Conservation (phyloP, 2,888 invertebrate genomes). For the Kuschelorhynchus macadamiae region DNA sequence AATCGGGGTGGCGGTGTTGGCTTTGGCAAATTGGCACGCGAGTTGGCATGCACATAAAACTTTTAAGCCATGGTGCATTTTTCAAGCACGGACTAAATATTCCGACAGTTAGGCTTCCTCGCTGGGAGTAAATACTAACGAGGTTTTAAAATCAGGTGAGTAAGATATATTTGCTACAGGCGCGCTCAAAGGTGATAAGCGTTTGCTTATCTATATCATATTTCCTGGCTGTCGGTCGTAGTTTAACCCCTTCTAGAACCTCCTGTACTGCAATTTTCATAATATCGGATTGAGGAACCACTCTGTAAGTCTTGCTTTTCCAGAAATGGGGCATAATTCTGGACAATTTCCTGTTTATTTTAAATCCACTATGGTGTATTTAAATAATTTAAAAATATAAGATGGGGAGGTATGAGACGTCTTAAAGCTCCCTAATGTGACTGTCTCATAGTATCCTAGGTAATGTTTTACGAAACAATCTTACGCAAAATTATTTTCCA, state of each 20-base stretch:
- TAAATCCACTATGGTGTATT: no score
- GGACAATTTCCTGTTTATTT: no score
- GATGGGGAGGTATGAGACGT: no score
- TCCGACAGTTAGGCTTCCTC: slow-evolving; percentile 20
- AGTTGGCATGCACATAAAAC: slow-evolving; percentile 17
- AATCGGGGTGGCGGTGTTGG: not conserved
- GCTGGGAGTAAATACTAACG: slow-evolving; percentile 21
- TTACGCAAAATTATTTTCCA: no score
- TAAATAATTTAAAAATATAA: no score
- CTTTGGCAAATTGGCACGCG: slow-evolving; percentile 22
- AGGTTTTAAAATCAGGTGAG: slow-evolving; percentile 5
- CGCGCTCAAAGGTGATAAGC: not conserved
- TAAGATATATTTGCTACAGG: slow-evolving; percentile 24
- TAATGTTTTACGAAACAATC: no score
- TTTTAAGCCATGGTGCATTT: slow-evolving; percentile 22
- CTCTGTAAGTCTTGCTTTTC: not conserved
- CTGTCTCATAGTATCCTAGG: no score
- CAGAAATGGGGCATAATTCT: slow-evolving; percentile 9
- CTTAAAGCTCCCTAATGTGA: no score
- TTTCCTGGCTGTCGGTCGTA: slow-evolving; percentile 1
- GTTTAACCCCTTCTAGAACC: not conserved
- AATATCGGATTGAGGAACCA: slow-evolving; percentile 6
- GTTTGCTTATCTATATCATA: slow-evolving; percentile 15
- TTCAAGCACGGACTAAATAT: slow-evolving; percentile 10
- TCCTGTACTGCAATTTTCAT: slow-evolving; percentile 4